Evolutionary conservation across 1,140 invertebrate species (phyloP).

Genomic region (Tetraneura akinire): DNA sequence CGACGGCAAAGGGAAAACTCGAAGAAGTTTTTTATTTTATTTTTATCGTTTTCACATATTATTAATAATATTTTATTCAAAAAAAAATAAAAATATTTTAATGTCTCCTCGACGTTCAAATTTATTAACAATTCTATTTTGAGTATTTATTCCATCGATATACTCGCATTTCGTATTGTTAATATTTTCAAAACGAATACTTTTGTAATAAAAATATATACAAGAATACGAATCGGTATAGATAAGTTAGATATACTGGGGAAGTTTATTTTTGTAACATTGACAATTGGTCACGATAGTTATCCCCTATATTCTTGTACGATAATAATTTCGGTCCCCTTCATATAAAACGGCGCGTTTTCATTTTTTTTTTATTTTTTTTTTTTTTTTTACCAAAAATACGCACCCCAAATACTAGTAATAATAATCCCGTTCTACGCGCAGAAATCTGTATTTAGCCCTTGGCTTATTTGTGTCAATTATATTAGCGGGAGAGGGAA

Average conservation of each 20-base stretch:
- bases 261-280: background rate
- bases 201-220: background rate
- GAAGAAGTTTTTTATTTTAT: background rate
- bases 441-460: conserved; percentile 27
- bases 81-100: background rate
- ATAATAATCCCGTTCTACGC: background rate
- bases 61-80: background rate
- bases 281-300: conserved; percentile 12
- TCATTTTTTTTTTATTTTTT: too few species aligned
- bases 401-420: conserved; percentile 3
- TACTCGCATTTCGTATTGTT: too few species aligned
- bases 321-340: conserved; percentile 11
- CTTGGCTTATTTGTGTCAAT: conserved; percentile 33
- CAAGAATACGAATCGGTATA: too few species aligned
- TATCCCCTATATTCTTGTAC: background rate
- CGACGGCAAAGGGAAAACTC: background rate
- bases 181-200: background rate
- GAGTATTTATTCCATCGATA: too few species aligned
- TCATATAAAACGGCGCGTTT: background rate
- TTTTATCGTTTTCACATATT: background rate
- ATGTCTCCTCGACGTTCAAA: background rate
- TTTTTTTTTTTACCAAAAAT: conserved; percentile 17
- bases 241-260: too few species aligned
- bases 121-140: too few species aligned
- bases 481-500: conserved; percentile 12